Base-by-base conservation (phyloP, 2,888 invertebrate species). In the Sturmia bella region DNA sequence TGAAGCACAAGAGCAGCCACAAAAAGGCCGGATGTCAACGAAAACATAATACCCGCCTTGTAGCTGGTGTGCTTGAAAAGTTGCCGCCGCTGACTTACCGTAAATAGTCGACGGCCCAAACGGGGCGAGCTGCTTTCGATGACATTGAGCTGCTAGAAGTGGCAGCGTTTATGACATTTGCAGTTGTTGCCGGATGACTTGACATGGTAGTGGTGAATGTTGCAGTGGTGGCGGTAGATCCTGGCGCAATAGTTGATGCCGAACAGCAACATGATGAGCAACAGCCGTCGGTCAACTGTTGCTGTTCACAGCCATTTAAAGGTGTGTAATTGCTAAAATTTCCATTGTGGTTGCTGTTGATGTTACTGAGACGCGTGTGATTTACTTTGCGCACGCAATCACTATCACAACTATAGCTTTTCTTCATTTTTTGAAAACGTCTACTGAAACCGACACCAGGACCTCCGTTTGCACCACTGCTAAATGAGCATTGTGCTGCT, bases 31-130 rank as follows among this genome's bases (percentile, higher is more conserved):
- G n/a, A 56, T 43, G 43, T 15, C 19, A 27, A 27, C 27, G 9
- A 21, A 41, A 21, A 9, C 12, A 27, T n/a, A 4, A 4, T 37
- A 15, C 11, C 1, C 11, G 27, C 15, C 4, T n/a, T 2, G 9
- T 3, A 19, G 19, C 32, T 50, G 37, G 17, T 39, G 39, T 24
- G 15, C 48, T 45, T 48, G 7, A 75, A 80, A 52, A n/a, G n/a
- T n/a, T n/a, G 68, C 69, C 64, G 66, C 59, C 79, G 69, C 19
- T 72, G 59, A 91, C 94, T 93, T 93, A 94, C 94, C 93, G 92
- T 89, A 92, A 91, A 90, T 92, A 93, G 91, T 94, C 93, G 89
- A 92, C 92, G 89, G 93, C 93, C 93, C 94, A 94, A 90, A 93
- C 92, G 88, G 93, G 91, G 85, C 91, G 90, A 84, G 88, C 84